Evolutionary conservation across 2,888 invertebrate genomes (phyloP).

Genomic region (Nymphalis c-album): DNA sequence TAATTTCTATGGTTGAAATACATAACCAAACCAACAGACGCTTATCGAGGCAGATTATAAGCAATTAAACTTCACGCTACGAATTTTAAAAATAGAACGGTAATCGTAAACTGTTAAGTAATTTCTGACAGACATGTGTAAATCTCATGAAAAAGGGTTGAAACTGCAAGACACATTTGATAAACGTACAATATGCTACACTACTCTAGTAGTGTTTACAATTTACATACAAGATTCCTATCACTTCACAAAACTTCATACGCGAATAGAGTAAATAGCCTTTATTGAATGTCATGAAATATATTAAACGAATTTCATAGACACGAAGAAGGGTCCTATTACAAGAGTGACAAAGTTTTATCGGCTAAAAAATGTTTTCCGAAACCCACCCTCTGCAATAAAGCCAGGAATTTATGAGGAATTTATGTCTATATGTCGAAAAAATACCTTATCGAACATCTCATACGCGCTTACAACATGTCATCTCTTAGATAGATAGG

Average conservation of each 20-base stretch:
- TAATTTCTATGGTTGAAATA: not conserved
- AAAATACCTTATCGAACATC: slow-evolving; percentile 44
- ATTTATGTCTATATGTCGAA: slow-evolving; percentile 54
- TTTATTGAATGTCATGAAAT: slow-evolving; percentile 7
- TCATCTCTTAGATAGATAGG: slow-evolving; percentile 24
- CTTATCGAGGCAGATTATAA: not conserved
- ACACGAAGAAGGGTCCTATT: slow-evolving; percentile 24
- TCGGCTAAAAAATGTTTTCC: slow-evolving; percentile 57
- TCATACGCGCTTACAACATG: slow-evolving; percentile 34
- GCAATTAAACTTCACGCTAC: no score
- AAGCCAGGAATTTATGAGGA: slow-evolving; percentile 54
- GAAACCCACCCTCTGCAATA: slow-evolving; percentile 51
- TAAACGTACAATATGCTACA: no score
- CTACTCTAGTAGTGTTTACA: no score
- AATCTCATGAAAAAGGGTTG: no score
- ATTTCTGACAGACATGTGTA: no score
- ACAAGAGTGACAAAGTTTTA: slow-evolving; percentile 55
- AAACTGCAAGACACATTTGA: no score
- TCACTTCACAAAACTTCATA: no score
- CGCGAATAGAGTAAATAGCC: no score
- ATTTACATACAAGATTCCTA: no score
- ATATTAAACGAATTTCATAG: slow-evolving; percentile 24
- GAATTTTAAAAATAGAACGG: no score
- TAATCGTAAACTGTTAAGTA: no score
- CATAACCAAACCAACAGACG: not conserved